Percentiles rank a stretch among this genome's conserved stretches.
These are phyloP conservation scores for Trogon surrucura DNA, from an alignment of 2,113 vertebrate genomes.

Conservation along the genomic window DNA sequence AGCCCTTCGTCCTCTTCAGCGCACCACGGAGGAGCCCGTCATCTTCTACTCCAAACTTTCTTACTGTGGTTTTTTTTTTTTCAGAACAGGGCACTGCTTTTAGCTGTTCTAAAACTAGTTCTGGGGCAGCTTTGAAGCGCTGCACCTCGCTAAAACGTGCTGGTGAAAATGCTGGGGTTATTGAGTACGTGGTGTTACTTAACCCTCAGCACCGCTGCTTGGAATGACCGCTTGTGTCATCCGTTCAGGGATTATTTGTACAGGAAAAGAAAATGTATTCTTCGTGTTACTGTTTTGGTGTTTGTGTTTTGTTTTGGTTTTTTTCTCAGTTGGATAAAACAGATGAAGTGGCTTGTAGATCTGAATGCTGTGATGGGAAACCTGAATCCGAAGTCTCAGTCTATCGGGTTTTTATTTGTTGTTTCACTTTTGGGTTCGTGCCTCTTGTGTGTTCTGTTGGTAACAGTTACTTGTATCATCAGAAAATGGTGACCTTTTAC, in stretches of 20 bases:
- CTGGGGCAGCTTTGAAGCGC: background rate
- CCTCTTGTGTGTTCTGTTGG: background rate
- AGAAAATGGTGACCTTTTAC: background rate
- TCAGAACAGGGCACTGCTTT: too few species aligned
- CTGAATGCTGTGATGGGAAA: background rate
- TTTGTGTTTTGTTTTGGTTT: background rate
- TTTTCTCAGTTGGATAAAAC: background rate
- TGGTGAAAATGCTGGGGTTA: background rate
- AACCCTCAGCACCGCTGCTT: background rate
- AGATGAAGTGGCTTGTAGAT: background rate
- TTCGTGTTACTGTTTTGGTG: too few species aligned
- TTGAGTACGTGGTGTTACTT: background rate
- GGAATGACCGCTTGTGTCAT: background rate
- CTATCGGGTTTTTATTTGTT: background rate
- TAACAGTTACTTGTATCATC: background rate
- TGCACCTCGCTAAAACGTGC: background rate
- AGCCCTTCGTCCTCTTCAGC: too few species aligned
- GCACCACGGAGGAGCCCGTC: too few species aligned
- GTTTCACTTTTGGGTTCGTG: background rate
- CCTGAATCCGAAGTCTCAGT: background rate
- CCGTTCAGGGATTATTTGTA: background rate
- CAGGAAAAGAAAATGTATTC: background rate
- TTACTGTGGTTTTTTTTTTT: background rate
- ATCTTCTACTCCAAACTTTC: background rate
- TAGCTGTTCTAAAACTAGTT: background rate